Evolutionary conservation across 2,888 invertebrate genomes (phyloP).

Genomic region (Uropetala carovei): DNA sequence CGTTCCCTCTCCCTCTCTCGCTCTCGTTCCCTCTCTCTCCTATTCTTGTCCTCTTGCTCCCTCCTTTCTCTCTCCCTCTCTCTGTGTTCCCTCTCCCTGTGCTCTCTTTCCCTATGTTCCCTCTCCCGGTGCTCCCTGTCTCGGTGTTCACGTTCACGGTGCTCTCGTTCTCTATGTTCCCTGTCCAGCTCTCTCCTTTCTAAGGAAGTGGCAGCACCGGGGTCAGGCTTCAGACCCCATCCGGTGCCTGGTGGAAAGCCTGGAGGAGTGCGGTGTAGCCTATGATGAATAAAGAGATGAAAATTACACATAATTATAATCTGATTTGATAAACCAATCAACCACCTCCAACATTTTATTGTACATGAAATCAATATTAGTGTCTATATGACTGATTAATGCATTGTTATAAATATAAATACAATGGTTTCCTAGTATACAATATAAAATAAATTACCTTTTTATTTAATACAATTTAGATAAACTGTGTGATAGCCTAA

Average conservation of each 20-base stretch:
- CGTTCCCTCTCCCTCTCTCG: constrained; percentile 66
- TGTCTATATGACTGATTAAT: too few relatives aligned
- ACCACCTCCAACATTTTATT: too few relatives aligned
- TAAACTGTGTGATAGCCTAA: too few relatives aligned
- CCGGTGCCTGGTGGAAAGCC: constrained; percentile 77
- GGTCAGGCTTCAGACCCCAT: constrained; percentile 71
- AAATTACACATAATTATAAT: too few relatives aligned
- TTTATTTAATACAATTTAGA: too few relatives aligned
- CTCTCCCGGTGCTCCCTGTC: constrained; percentile 73
- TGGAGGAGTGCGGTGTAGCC: constrained; percentile 79
- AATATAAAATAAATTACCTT: too few relatives aligned
- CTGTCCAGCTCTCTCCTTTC: constrained; percentile 75
- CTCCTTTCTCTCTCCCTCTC: constrained; percentile 74
- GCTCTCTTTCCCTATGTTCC: constrained; percentile 78
- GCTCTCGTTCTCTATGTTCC: constrained; percentile 79
- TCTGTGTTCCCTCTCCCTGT: constrained; percentile 73
- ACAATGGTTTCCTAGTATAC: too few relatives aligned
- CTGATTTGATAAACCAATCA: too few relatives aligned
- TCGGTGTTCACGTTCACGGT: constrained; percentile 78
- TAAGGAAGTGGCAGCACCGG: constrained; percentile 73
- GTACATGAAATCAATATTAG: background rate
- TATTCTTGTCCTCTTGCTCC: constrained; percentile 77
- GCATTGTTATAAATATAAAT: too few relatives aligned
- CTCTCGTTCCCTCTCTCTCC: constrained; percentile 71
- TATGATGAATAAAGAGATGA: constrained; percentile 68